These are phyloP conservation scores for Serranus cabrilla DNA, from an alignment of 2,797 vertebrate genomes.

Conservation along the genomic window DNA sequence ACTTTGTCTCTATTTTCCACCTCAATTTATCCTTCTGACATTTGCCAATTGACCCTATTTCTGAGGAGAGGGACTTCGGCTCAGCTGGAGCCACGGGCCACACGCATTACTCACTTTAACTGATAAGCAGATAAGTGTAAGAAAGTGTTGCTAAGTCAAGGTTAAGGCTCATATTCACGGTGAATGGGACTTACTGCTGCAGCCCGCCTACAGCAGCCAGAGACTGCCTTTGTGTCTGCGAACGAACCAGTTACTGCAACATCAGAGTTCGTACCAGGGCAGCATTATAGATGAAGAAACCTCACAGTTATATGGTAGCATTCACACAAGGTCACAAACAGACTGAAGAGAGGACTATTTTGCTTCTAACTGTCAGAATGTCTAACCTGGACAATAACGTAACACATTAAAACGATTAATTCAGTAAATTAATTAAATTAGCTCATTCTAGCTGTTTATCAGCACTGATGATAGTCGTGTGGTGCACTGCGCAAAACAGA, in stretches of 20 bases:
- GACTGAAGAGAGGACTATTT: neutral
- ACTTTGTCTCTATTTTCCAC: slow-evolving; percentile 8
- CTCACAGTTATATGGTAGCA: neutral
- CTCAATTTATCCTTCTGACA: slow-evolving; percentile 9
- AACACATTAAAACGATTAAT: slow-evolving; percentile 16
- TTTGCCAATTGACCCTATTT: slow-evolving; percentile 36
- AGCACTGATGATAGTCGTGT: neutral
- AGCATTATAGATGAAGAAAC: neutral
- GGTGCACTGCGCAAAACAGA: neutral
- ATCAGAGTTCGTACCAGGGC: neutral
- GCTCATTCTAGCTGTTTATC: neutral
- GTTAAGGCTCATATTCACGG: neutral
- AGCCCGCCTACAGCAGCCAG: neutral
- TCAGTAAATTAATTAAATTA: slow-evolving; percentile 7
- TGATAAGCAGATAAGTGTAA: neutral
- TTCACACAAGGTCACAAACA: neutral
- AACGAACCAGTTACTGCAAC: neutral
- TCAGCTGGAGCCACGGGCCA: neutral
- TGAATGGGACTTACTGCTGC: neutral
- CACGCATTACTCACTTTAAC: neutral
- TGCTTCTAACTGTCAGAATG: neutral
- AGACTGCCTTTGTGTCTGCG: neutral
- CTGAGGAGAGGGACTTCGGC: slow-evolving; percentile 1
- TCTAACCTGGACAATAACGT: neutral
- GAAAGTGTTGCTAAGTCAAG: slow-evolving; percentile 8